A percentile compares a stretch with the other conserved stretches of the same genome.
Evolutionary conservation across 2,888 invertebrate genomes (phyloP).

Genomic region (Acleris laterana): DNA sequence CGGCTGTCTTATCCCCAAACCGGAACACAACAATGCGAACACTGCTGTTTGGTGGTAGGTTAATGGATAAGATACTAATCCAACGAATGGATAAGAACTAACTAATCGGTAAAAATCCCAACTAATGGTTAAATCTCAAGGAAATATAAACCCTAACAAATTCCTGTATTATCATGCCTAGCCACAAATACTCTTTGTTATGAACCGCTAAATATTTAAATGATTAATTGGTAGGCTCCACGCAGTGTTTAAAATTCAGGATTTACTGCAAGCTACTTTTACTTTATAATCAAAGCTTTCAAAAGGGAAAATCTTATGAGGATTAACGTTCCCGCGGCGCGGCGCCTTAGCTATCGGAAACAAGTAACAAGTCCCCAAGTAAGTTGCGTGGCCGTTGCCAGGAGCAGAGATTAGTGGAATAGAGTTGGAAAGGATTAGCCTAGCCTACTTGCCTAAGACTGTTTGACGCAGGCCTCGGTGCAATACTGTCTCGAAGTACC

Average conservation of each 20-base stretch:
- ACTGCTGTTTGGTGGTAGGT: no score
- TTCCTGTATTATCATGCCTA: no score
- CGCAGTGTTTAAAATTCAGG: slow-evolving; percentile 41
- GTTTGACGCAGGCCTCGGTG: slow-evolving; percentile 27
- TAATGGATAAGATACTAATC: no score
- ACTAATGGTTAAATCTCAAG: no score
- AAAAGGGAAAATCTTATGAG: slow-evolving; percentile 62
- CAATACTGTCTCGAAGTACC: slow-evolving; percentile 9
- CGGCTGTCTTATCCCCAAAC: no score
- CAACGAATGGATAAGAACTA: no score
- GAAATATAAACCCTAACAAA: no score
- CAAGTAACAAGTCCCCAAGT: slow-evolving; percentile 53
- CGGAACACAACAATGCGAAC: no score
- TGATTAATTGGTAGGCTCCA: neutral
- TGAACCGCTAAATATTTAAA: no score
- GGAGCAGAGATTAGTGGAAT: slow-evolving; percentile 63
- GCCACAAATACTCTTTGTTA: no score
- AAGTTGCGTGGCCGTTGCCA: slow-evolving; percentile 53
- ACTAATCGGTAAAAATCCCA: no score
- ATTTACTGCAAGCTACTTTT: slow-evolving; percentile 47
- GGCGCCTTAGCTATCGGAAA: slow-evolving; percentile 54
- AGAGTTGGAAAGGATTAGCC: slow-evolving; percentile 63
- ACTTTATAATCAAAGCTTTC: slow-evolving; percentile 59
- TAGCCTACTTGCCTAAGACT: slow-evolving; percentile 45
- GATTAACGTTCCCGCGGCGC: slow-evolving; percentile 55